Evolutionary conservation across 2,113 vertebrate genomes (phyloP).

Genomic region (Chitala chitala): DNA sequence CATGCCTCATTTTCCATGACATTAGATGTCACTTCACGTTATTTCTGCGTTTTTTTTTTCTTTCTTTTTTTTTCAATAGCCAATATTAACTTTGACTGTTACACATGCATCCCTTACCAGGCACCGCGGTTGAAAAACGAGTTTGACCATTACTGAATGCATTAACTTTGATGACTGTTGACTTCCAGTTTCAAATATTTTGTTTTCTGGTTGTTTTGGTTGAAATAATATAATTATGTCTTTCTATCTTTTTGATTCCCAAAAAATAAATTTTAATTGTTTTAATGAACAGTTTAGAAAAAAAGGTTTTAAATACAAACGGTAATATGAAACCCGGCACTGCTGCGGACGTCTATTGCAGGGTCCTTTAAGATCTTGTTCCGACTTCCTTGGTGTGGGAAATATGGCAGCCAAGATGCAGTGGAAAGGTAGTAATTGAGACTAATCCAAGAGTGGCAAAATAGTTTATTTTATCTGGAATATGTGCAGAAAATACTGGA

Average conservation of each 20-base stretch:
- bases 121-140: too few relatives aligned
- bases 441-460: constrained; percentile 4
- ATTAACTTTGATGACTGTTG: not conserved
- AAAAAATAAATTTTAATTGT: not conserved
- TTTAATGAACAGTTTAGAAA: not conserved
- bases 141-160: too few relatives aligned
- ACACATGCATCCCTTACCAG: too few relatives aligned
- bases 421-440: not conserved
- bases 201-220: too few relatives aligned
- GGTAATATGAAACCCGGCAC: not conserved
- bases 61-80: too few relatives aligned
- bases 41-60: too few relatives aligned
- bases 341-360: not conserved
- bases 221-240: not conserved
- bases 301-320: not conserved
- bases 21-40: too few relatives aligned
- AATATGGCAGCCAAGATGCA: constrained; percentile 26
- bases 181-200: not conserved
- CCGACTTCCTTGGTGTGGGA: constrained; percentile 28
- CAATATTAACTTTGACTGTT: too few relatives aligned
- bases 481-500: not conserved
- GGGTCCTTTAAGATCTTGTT: constrained; percentile 2
- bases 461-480: constrained; percentile 1
- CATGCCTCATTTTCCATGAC: too few relatives aligned
- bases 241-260: not conserved